phyloP scores from a whole-genome alignment of 2,797 vertebrate genomes.

The Remorina albescens region DNA sequence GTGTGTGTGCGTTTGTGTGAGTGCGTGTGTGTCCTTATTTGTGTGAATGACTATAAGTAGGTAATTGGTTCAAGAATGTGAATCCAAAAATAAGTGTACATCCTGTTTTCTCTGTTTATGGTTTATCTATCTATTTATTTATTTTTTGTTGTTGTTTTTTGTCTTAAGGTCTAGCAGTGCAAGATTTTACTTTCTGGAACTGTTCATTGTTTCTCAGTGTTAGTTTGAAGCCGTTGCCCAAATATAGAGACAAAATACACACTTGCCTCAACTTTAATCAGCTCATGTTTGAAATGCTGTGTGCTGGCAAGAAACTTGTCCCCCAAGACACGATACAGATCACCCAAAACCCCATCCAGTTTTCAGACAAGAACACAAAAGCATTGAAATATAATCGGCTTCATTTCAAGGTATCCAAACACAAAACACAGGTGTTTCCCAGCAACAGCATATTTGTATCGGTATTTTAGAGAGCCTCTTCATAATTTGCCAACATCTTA shows the following conservation, averaged over 20 bases:
- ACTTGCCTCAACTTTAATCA: slow-evolving; percentile 46
- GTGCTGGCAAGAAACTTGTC: slow-evolving; percentile 50
- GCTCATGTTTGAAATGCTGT: slow-evolving; percentile 49
- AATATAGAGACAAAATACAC: slow-evolving; percentile 47
- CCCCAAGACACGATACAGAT: slow-evolving; percentile 35
- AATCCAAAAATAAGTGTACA: slow-evolving; percentile 37
- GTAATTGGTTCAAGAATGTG: slow-evolving; percentile 52
- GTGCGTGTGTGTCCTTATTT: slow-evolving; percentile 42
- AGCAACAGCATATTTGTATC: slow-evolving; percentile 62
- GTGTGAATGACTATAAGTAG: slow-evolving; percentile 52
- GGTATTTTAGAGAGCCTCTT: slow-evolving; percentile 38
- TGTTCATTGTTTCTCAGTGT: slow-evolving; percentile 60
- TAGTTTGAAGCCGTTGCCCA: slow-evolving; percentile 49
- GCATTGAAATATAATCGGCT: slow-evolving; percentile 48
- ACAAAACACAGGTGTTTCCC: slow-evolving; percentile 63
- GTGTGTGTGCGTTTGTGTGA: slow-evolving; percentile 45
- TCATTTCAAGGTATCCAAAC: slow-evolving; percentile 59
- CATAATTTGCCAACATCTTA: slow-evolving; percentile 24
- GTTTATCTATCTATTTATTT: slow-evolving; percentile 12
- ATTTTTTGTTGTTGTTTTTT: slow-evolving; percentile 12
- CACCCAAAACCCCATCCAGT: slow-evolving; percentile 15
- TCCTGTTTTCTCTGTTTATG: slow-evolving; percentile 48
- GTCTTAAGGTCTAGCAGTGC: slow-evolving; percentile 43
- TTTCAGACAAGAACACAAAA: slow-evolving; percentile 51
- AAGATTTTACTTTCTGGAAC: slow-evolving; percentile 46